These are phyloP conservation scores for Nibea coibor DNA, from an alignment of 2,113 vertebrate species.

Conservation along the genomic window DNA sequence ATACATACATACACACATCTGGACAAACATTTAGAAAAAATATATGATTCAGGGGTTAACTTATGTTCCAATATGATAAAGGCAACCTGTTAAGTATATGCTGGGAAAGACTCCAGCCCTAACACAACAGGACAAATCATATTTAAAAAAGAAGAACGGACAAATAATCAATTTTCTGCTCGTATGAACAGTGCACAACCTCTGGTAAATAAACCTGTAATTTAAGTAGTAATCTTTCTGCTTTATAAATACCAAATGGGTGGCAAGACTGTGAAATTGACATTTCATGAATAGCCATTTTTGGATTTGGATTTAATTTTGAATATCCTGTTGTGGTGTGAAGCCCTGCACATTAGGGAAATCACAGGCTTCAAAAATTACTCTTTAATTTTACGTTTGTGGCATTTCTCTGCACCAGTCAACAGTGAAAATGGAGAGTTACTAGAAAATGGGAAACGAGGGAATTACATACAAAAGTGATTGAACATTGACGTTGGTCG, in stretches of 20 bases:
- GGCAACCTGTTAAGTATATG: background rate
- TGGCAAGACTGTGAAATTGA: slow-evolving; percentile 16
- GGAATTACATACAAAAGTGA: slow-evolving; percentile 38
- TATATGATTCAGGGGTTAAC: background rate
- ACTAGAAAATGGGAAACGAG: slow-evolving; percentile 17
- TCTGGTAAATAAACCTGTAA: background rate
- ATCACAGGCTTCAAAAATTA: slow-evolving; percentile 25
- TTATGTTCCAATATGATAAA: background rate
- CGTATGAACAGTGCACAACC: background rate
- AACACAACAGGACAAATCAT: background rate
- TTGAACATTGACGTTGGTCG: slow-evolving; percentile 23
- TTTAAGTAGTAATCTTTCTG: slow-evolving; percentile 2
- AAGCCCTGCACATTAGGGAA: slow-evolving; percentile 15
- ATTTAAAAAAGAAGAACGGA: background rate
- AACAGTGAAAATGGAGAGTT: slow-evolving; percentile 30
- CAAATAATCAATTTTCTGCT: background rate
- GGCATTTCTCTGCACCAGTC: slow-evolving; percentile 30
- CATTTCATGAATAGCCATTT: slow-evolving; percentile 26
- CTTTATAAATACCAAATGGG: slow-evolving; percentile 7
- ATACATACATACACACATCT: too few species aligned
- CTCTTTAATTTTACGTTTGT: slow-evolving; percentile 6
- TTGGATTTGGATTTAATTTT: slow-evolving; percentile 5
- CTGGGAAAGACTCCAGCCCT: background rate
- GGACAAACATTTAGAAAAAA: too few species aligned
- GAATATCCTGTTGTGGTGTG: slow-evolving; percentile 12